Conservation (phyloP, 2,888 invertebrate genomes). For the Leistus spinibarbis region DNA sequence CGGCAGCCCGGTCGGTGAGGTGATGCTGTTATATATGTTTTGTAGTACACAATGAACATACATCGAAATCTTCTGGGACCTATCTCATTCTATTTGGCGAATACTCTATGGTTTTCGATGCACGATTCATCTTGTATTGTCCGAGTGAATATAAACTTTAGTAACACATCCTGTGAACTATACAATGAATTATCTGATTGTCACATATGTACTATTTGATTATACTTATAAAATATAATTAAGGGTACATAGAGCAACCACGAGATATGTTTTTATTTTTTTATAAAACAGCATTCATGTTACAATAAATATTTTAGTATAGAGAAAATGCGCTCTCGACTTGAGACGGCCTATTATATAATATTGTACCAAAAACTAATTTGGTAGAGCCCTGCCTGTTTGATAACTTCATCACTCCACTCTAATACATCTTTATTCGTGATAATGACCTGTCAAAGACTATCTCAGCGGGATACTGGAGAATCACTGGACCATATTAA, state of each 20-base stretch:
- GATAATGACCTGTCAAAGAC: constrained; percentile 23
- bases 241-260: too few relatives aligned
- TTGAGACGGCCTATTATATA: too few relatives aligned
- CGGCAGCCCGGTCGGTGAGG: neutral
- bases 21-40: constrained; percentile 20
- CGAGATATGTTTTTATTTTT: too few relatives aligned
- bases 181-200: too few relatives aligned
- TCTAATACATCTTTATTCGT: constrained; percentile 15
- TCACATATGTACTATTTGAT: too few relatives aligned
- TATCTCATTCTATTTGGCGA: constrained; percentile 22
- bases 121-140: constrained; percentile 9
- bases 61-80: constrained; percentile 6
- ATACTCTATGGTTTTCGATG: constrained; percentile 9
- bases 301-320: too few relatives aligned
- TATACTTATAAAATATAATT: too few relatives aligned
- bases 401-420: neutral
- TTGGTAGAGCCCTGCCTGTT: neutral
- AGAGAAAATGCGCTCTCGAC: too few relatives aligned
- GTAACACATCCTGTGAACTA: neutral
- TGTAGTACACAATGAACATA: neutral
- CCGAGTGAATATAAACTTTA: neutral
- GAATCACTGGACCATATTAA: constrained; percentile 13
- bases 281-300: too few relatives aligned
- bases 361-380: too few relatives aligned
- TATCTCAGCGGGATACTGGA: constrained; percentile 7